Percentiles rank a stretch among this genome's conserved stretches.
These are phyloP conservation scores for Lepeophtheirus nordmannii DNA, from an alignment of 2,888 invertebrate genomes.

Conservation along the genomic window DNA sequence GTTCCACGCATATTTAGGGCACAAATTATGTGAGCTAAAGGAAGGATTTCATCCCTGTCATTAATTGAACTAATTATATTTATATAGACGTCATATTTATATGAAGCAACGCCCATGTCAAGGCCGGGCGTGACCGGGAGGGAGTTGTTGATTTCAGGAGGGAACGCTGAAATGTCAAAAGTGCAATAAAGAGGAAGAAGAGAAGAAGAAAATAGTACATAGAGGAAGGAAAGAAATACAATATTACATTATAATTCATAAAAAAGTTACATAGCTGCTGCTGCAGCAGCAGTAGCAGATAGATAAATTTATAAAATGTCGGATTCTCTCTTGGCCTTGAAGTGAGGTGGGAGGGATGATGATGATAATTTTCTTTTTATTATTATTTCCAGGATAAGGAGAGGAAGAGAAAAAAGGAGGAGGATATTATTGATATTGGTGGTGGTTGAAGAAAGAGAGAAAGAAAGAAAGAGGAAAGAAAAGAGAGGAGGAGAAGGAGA, in stretches of 20 bases:
- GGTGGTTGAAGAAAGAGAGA: neutral
- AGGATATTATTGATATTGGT: slow-evolving; percentile 3
- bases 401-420: neutral
- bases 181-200: neutral
- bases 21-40: too few species aligned
- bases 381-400: neutral
- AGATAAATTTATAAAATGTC: too few species aligned
- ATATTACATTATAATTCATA: too few species aligned
- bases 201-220: neutral
- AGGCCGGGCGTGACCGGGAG: slow-evolving; percentile 3
- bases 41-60: too few species aligned
- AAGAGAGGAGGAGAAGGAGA: neutral
- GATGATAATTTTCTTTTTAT: neutral
- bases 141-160: neutral
- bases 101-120: neutral
- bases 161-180: neutral
- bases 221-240: too few species aligned
- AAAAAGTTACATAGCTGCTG: too few species aligned
- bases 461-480: neutral
- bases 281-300: too few species aligned
- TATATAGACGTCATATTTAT: too few species aligned
- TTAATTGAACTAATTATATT: too few species aligned
- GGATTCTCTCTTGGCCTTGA: neutral
- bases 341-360: neutral
- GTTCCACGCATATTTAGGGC: too few species aligned